Evolutionary conservation across 2,797 vertebrate species (phyloP).

Genomic region (Chelmon rostratus): DNA sequence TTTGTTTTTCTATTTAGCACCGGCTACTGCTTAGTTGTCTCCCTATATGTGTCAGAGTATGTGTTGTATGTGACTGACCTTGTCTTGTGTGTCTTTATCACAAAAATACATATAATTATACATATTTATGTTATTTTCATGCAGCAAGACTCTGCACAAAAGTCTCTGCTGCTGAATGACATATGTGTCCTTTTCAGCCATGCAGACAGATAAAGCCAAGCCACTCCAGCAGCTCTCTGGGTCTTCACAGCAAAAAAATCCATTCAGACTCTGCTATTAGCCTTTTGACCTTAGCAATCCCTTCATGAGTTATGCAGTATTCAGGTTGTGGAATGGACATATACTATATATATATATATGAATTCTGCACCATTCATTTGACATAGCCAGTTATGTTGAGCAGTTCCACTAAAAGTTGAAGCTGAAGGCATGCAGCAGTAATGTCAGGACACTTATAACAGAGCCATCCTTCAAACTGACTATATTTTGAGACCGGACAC

Average conservation of each 20-base stretch:
- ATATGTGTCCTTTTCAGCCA: constrained; percentile 40
- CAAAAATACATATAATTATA: background rate
- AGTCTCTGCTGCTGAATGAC: constrained; percentile 22
- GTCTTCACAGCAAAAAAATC: constrained; percentile 19
- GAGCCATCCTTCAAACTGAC: background rate
- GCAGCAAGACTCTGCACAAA: constrained; percentile 21
- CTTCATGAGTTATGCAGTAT: constrained; percentile 14
- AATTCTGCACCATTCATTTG: background rate
- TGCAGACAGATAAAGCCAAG: constrained; percentile 25
- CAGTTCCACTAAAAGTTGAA: background rate
- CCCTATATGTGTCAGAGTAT: background rate
- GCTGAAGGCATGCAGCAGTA: background rate
- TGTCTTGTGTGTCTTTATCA: background rate
- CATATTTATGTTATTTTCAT: background rate
- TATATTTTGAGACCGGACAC: background rate
- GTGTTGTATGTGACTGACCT: background rate
- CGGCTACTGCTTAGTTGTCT: background rate
- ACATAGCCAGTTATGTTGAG: background rate
- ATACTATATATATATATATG: no score
- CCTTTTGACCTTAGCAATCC: constrained; percentile 35
- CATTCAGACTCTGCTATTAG: background rate
- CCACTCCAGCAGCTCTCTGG: background rate
- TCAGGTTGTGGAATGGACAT: background rate
- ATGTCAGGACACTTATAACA: background rate
- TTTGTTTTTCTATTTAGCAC: background rate